Conservation (phyloP, 2,113 vertebrate genomes). For the Ariopsis seemanni region DNA sequence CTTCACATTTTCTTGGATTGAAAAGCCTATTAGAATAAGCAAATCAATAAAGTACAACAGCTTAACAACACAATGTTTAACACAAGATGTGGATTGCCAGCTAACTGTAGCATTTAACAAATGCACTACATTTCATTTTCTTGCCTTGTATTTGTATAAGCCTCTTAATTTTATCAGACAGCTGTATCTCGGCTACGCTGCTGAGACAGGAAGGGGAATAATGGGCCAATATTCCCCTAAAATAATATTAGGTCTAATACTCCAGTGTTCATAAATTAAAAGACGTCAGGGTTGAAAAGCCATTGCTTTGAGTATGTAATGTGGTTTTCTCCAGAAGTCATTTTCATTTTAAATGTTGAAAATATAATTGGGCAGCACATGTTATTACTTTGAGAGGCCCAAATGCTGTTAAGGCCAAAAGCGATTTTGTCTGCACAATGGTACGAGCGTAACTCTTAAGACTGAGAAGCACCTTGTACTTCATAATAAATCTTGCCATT, state of each 20-base stretch:
- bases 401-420: conserved; percentile 9
- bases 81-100: background rate
- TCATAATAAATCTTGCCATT: conserved; percentile 11
- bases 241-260: conserved; percentile 19
- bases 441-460: conserved; percentile 7
- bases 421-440: conserved; percentile 15
- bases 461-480: conserved; percentile 14
- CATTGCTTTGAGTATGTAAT: background rate
- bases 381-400: conserved; percentile 26
- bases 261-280: background rate
- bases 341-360: conserved; percentile 32
- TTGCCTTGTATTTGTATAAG: background rate
- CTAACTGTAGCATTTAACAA: background rate
- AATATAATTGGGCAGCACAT: conserved; percentile 37
- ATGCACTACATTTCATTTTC: background rate
- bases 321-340: conserved; percentile 6
- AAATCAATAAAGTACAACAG: background rate
- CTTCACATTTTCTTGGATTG: background rate
- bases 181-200: background rate
- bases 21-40: background rate
- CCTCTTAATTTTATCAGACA: conserved; percentile 2
- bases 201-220: conserved; percentile 1
- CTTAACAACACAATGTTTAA: background rate
- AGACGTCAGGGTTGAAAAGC: background rate
- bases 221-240: background rate